Percentiles rank a stretch among this genome's conserved stretches.
Conservation (phyloP, 2,113 vertebrate species). For the Otolemur garnettii region DNA sequence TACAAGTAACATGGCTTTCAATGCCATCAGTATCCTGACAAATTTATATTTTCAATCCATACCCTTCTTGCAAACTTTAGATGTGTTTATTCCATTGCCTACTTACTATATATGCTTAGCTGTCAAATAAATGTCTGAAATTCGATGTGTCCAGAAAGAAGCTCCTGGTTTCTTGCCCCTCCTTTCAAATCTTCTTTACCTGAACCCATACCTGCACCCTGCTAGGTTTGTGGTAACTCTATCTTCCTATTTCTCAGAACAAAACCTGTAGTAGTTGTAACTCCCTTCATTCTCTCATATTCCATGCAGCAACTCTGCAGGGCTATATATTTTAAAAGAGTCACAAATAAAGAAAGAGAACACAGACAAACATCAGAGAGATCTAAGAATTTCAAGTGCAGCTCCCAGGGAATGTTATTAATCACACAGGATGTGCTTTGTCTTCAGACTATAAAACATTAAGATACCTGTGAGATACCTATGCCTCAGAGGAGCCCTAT, state of each 20-base stretch:
- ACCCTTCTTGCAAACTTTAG: not conserved
- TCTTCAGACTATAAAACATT: not conserved
- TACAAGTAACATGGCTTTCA: not conserved
- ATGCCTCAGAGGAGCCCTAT: not conserved
- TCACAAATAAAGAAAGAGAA: not conserved
- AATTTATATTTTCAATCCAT: not conserved
- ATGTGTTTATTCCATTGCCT: not conserved
- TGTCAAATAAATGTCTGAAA: not conserved
- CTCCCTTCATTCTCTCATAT: not conserved
- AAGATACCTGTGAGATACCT: not conserved
- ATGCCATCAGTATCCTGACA: not conserved
- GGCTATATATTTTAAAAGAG: not conserved
- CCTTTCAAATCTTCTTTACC: not conserved
- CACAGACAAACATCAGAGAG: not conserved
- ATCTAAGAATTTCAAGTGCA: not conserved
- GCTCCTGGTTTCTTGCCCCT: not conserved
- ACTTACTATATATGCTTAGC: not conserved
- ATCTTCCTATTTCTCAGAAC: not conserved
- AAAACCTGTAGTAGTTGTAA: not conserved
- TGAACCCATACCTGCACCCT: not conserved
- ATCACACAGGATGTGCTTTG: not conserved
- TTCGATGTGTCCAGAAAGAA: not conserved
- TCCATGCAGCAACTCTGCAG: not conserved
- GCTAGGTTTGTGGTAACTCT: not conserved
- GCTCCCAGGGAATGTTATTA: not conserved